Conservation (phyloP, 2,797 vertebrate genomes). For the Oreochromis mossambicus region DNA sequence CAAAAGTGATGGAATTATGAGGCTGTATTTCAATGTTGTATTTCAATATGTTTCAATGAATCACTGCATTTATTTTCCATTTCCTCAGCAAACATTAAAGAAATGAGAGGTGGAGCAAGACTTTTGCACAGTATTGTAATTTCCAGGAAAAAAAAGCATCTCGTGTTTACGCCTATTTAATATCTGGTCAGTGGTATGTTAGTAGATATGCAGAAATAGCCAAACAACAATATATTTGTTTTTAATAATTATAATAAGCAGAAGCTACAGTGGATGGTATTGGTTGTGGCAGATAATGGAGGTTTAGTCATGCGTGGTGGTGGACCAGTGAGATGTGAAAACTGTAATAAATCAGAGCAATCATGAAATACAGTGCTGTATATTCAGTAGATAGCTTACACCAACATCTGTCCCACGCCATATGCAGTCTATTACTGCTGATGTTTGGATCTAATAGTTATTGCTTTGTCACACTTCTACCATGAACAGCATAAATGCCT, state of each 20-base stretch:
- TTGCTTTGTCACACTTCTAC: constrained; percentile 9
- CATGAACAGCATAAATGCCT: not conserved
- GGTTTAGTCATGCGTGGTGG: not conserved
- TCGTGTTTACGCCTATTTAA: not conserved
- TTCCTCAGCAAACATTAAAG: not conserved
- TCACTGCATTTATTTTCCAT: not conserved
- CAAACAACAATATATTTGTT: not conserved
- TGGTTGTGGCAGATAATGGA: not conserved
- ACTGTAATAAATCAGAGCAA: constrained; percentile 24
- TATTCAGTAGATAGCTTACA: constrained; percentile 10
- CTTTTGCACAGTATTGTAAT: not conserved
- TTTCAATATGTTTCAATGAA: not conserved
- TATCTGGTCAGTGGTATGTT: not conserved
- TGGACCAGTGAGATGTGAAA: not conserved
- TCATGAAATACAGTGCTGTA: not conserved
- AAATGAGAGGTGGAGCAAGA: not conserved
- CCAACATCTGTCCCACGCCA: not conserved
- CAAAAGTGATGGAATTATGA: not conserved
- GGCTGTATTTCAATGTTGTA: not conserved
- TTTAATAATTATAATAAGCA: not conserved
- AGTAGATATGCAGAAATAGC: not conserved
- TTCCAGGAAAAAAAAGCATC: not conserved
- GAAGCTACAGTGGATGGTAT: not conserved
- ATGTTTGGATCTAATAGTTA: constrained; percentile 11
- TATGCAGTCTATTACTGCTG: constrained; percentile 13